Conservation (phyloP, 2,113 vertebrate species). For the Spilogale gracilis region DNA sequence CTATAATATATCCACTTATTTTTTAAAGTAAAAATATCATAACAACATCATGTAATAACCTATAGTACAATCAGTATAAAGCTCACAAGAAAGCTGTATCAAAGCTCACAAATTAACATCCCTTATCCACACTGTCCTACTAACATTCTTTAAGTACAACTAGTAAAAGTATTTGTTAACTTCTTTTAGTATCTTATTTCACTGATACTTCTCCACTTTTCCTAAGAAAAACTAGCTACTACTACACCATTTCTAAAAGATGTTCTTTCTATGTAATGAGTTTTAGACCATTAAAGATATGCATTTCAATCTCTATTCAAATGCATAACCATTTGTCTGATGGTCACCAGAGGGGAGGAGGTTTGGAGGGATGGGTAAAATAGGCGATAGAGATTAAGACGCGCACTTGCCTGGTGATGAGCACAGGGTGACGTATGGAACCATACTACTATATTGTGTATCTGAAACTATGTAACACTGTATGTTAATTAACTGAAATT, state of each 20-base stretch:
- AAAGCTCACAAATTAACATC: neutral
- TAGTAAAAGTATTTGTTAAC: neutral
- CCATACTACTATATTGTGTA: neutral
- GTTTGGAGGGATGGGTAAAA: neutral
- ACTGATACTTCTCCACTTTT: neutral
- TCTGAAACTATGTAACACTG: neutral
- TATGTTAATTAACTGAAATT: neutral
- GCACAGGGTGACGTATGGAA: neutral
- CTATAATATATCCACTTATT: conserved; percentile 82
- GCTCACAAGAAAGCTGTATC: conserved; percentile 22
- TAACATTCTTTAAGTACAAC: neutral
- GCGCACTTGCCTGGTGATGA: neutral
- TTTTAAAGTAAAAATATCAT: conserved; percentile 77
- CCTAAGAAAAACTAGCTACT: conserved; percentile 3
- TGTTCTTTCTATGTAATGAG: neutral
- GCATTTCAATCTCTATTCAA: neutral
- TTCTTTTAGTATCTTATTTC: neutral
- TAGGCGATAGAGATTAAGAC: neutral
- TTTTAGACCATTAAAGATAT: neutral
- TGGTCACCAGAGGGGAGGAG: neutral
- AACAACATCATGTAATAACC: conserved; percentile 79
- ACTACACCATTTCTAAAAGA: neutral
- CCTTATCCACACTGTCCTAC: neutral
- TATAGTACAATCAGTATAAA: neutral
- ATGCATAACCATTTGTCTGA: neutral